These are phyloP conservation scores for Sturnus vulgaris DNA, from an alignment of 2,113 vertebrate species.

Conservation along the genomic window DNA sequence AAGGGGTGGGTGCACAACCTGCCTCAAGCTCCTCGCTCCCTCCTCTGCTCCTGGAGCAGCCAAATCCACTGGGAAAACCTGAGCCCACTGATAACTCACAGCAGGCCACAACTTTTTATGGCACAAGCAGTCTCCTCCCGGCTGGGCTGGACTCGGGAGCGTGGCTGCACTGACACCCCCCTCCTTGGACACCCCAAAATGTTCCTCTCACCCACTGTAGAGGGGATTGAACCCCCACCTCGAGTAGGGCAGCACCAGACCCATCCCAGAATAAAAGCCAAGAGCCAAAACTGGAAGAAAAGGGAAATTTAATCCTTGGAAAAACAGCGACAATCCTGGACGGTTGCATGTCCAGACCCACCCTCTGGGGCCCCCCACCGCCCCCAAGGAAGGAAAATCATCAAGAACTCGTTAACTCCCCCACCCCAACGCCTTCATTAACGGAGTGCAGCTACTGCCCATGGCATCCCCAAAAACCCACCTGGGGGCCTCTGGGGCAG, in stretches of 20 bases:
- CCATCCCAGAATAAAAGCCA: not conserved
- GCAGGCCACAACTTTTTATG: not conserved
- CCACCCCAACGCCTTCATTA: not conserved
- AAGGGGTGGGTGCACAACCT: not conserved
- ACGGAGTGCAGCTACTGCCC: not conserved
- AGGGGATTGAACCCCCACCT: not conserved
- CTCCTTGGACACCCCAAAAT: not conserved
- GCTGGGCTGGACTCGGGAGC: not conserved
- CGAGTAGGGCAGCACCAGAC: accelerated
- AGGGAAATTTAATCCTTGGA: not conserved
- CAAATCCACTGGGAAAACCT: not conserved
- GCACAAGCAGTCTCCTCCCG: not conserved
- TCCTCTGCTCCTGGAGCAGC: not conserved
- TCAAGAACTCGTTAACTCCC: not conserved
- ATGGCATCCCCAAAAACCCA: accelerated
- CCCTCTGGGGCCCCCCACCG: accelerated
- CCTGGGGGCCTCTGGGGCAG: accelerated
- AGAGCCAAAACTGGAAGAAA: not conserved
- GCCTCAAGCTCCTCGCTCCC: not conserved
- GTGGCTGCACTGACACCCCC: not conserved
- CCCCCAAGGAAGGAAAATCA: not conserved
- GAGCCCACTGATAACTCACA: accelerated
- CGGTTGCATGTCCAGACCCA: accelerated
- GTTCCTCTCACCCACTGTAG: not conserved
- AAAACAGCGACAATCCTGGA: accelerated